Evolutionary conservation across 2,888 invertebrate species (phyloP), one percentile per base, ranked within the genome.

Genomic region (Apotomis betuletana): DNA sequence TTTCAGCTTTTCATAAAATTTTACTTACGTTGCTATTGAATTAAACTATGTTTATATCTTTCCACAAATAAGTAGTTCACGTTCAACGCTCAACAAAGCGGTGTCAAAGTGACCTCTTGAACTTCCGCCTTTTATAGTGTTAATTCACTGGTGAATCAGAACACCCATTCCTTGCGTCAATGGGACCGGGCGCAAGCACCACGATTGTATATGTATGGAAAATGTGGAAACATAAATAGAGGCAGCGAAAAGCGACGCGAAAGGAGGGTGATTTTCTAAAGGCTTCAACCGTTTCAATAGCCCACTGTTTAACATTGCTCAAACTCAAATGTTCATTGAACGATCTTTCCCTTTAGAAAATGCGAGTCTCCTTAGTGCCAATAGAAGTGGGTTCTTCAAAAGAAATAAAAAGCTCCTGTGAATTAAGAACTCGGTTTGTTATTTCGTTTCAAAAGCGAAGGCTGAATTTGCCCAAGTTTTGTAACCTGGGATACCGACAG

Each of bases 201-300:
- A 79, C 86, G 87, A 87, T 89, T 89, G 84, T 89, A 84, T 62
- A 71, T 88, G 84, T 89, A 90, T 90, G 90, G 91, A 89, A 91
- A 91, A 90, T 89, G 88, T 89, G 85, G 87, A 87, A 90, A 89
- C 85, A 89, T 91, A 89, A 90, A 91, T 87, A 87, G 84, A 83
- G 84, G 82, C 84, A 82, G 88, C 85, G 85, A 88, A 87, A 90
- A 88, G 86, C 87, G 84, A 85, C 85, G 86, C 86, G 81, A 89
- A 89, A 87, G 83, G 87, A 87, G 89, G 88, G 90, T 89, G 91
- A 91, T 91, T 91, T 91, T 92, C 83, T 90, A 90, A 91, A 92
- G 92, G 88, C 87, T 89, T 87, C 89, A 85, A 81, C 81, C 83
- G 81, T 81, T 87, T 92, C 90, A 90, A 91, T 90, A 83, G 89